Evolutionary conservation across 1,140 invertebrate species (phyloP).

Genomic region (Drosophila dunni): DNA sequence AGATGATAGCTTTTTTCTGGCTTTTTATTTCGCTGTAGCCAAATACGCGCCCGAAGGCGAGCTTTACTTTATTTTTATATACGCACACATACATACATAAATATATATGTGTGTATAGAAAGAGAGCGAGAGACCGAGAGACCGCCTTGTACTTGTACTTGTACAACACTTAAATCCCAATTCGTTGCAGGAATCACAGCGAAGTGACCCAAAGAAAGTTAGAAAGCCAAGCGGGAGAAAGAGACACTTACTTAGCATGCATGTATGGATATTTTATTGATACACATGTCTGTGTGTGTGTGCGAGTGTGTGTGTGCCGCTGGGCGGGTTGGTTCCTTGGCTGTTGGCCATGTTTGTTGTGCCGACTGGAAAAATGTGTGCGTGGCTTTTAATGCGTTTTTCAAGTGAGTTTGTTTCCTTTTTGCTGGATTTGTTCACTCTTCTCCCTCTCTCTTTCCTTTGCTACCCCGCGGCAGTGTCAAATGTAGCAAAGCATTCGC

Average conservation of each 20-base stretch:
- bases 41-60: slow-evolving; percentile 38
- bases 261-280: slow-evolving; percentile 84
- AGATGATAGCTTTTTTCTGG: slow-evolving; percentile 20
- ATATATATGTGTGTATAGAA: background rate
- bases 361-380: slow-evolving; percentile 61
- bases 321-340: slow-evolving; percentile 35
- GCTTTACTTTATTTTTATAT: slow-evolving; percentile 71
- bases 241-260: slow-evolving; percentile 79
- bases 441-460: background rate
- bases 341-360: slow-evolving; percentile 5
- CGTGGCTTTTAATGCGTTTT: slow-evolving; percentile 76
- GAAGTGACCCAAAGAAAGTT: slow-evolving; percentile 51
- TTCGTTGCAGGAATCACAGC: slow-evolving; percentile 79
- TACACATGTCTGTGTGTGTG: slow-evolving; percentile 55
- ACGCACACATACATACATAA: background rate
- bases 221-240: background rate
- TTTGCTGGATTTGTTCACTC: background rate
- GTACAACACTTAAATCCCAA: slow-evolving; percentile 82
- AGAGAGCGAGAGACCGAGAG: slow-evolving; percentile 21
- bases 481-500: slow-evolving; percentile 39
- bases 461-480: slow-evolving; percentile 12
- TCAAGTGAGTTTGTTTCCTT: slow-evolving; percentile 31
- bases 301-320: slow-evolving; percentile 47
- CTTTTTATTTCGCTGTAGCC: slow-evolving; percentile 27
- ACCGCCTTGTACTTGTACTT: slow-evolving; percentile 56